These are phyloP conservation scores for Haliclona indistincta DNA, from an alignment of 37 sponge, comb jelly and placozoan species.

Conservation along the genomic window DNA sequence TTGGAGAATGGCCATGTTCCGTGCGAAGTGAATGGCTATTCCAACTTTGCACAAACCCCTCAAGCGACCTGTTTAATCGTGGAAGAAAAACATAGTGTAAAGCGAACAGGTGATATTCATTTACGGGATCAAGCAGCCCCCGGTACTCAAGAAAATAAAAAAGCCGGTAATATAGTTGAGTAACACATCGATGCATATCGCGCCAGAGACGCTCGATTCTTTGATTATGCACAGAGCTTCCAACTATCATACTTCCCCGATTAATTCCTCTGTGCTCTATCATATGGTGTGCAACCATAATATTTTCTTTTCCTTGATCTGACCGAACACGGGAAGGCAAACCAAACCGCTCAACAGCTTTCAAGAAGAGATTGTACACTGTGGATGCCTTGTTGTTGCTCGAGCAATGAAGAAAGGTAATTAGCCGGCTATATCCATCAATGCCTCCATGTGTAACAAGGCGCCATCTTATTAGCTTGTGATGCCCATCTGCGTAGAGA, in stretches of 20 bases:
- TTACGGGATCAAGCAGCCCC: conserved; percentile 24
- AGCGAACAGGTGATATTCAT: conserved; percentile 28
- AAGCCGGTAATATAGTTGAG: conserved; percentile 24
- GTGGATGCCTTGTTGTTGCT: conserved; percentile 39
- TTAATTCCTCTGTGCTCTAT: conserved; percentile 23
- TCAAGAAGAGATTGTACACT: conserved; percentile 16
- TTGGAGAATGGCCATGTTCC: conserved; percentile 1
- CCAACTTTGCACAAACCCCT: conserved; percentile 25
- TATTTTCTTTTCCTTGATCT: conserved; percentile 51
- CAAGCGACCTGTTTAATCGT: conserved; percentile 23
- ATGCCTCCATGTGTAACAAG: conserved; percentile 46
- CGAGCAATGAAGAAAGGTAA: conserved; percentile 23
- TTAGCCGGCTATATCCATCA: conserved; percentile 44
- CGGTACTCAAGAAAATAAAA: conserved; percentile 35
- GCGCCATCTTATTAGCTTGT: conserved; percentile 48
- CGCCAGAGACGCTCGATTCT: conserved; percentile 49
- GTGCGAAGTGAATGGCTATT: conserved; percentile 35
- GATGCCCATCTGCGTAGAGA: conserved; percentile 31
- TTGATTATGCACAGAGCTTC: conserved; percentile 46
- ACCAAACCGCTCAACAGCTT: conserved; percentile 20
- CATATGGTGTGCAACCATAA: conserved; percentile 35
- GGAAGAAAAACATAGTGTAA: conserved; percentile 42
- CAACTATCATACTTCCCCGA: conserved; percentile 38
- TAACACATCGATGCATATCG: conserved; percentile 24
- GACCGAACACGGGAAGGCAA: conserved; percentile 49